Conservation (phyloP, 2,888 invertebrate genomes). For the Tachina lurida region DNA sequence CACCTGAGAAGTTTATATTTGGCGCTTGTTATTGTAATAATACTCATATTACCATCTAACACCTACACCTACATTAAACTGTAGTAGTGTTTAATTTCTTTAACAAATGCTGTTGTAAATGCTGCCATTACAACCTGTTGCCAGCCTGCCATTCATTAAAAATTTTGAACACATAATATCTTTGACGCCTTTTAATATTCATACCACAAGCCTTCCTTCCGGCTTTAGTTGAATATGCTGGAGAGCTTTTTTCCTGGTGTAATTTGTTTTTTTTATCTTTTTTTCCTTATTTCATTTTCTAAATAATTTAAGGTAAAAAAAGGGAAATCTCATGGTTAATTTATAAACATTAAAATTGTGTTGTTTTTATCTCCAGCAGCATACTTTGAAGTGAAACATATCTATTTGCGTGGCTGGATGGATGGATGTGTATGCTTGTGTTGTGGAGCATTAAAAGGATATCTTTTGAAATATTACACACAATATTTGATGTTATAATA, state of each 20-base stretch:
- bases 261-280: slow-evolving; percentile 11
- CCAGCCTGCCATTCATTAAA: slow-evolving; percentile 66
- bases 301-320: slow-evolving; percentile 63
- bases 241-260: slow-evolving; percentile 30
- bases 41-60: slow-evolving; percentile 53
- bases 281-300: neutral
- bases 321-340: slow-evolving; percentile 73
- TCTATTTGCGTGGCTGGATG: neutral
- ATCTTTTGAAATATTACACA: slow-evolving; percentile 67
- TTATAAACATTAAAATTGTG: slow-evolving; percentile 71
- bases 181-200: slow-evolving; percentile 67
- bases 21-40: slow-evolving; percentile 65
- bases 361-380: slow-evolving; percentile 17
- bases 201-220: slow-evolving; percentile 60
- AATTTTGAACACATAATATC: slow-evolving; percentile 69
- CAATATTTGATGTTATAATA: slow-evolving; percentile 55
- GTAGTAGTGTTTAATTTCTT: slow-evolving; percentile 12
- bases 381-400: neutral
- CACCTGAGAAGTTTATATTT: slow-evolving; percentile 70
- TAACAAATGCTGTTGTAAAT: slow-evolving; percentile 10
- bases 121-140: slow-evolving; percentile 66
- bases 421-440: neutral
- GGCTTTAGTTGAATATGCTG: slow-evolving; percentile 25
- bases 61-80: neutral
- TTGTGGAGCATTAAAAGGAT: slow-evolving; percentile 19